Evolutionary conservation across 1,140 invertebrate species (phyloP).

Genomic region (Venustaconcha ellipsiformis): DNA sequence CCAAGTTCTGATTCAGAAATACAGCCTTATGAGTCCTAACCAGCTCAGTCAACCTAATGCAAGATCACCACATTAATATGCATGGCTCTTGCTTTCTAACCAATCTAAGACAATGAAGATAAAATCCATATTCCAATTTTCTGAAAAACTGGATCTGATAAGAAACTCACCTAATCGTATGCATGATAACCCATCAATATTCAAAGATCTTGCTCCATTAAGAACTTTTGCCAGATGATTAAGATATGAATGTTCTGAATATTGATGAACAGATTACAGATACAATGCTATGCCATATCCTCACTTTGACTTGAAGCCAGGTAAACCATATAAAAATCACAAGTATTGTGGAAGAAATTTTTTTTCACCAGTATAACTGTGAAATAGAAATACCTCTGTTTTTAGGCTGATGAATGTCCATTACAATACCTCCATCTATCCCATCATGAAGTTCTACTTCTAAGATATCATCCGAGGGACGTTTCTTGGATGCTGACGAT

Average conservation of each 20-base stretch:
- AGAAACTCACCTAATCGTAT: background rate
- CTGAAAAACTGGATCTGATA: no score
- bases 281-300: background rate
- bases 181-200: background rate
- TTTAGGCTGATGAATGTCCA: slow-evolving; percentile 40
- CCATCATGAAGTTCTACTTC: slow-evolving; percentile 48
- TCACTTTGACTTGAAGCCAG: background rate
- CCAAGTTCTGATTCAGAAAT: no score
- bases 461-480: slow-evolving; percentile 9
- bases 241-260: background rate
- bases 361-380: slow-evolving; percentile 10
- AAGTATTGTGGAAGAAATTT: slow-evolving; percentile 12
- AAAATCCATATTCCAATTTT: no score
- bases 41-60: no score
- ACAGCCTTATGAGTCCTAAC: no score
- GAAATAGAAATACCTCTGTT: slow-evolving; percentile 36
- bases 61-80: no score
- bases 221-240: background rate
- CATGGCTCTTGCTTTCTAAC: no score
- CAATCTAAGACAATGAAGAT: no score
- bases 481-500: slow-evolving; percentile 13
- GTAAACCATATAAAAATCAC: background rate
- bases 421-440: slow-evolving; percentile 48
- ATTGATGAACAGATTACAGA: background rate
- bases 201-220: no score